Conservation (phyloP, 2,888 invertebrate genomes). For the Allolobophora icterica region DNA sequence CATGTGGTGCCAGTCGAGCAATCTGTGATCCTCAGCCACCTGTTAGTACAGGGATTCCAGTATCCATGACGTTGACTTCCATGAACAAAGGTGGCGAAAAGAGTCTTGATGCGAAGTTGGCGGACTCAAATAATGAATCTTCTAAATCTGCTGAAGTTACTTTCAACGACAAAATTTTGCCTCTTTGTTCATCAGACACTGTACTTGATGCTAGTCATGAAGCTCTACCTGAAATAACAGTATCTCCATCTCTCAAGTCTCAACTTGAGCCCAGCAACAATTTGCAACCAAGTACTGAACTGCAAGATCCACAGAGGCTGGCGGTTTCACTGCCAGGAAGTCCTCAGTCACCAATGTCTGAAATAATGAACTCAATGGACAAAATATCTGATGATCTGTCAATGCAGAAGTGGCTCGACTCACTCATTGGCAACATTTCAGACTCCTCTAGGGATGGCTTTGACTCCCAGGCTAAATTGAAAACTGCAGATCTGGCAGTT, state of each 20-base stretch:
- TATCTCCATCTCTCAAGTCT: neutral
- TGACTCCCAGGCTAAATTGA: neutral
- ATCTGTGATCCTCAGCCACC: neutral
- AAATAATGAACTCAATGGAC: constrained; percentile 15
- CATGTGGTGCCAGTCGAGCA: neutral
- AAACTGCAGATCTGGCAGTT: neutral
- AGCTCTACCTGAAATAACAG: neutral
- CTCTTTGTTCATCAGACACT: neutral
- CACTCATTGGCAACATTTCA: constrained; percentile 14
- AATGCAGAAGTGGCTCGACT: constrained; percentile 17
- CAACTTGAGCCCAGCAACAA: neutral
- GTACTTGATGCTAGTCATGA: neutral
- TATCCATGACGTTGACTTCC: neutral
- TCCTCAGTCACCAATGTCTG: constrained; percentile 12
- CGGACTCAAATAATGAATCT: neutral
- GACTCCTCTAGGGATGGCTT: neutral
- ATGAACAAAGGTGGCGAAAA: neutral
- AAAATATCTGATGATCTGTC: neutral
- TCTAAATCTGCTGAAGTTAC: neutral
- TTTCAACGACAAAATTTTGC: neutral
- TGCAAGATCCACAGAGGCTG: neutral
- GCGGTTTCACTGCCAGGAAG: constrained; percentile 11
- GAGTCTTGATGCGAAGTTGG: neutral
- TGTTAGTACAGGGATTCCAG: neutral
- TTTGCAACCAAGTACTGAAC: neutral